These are phyloP conservation scores for Eptatretus atami DNA, from an alignment of 2,797 vertebrate genomes.

Conservation along the genomic window DNA sequence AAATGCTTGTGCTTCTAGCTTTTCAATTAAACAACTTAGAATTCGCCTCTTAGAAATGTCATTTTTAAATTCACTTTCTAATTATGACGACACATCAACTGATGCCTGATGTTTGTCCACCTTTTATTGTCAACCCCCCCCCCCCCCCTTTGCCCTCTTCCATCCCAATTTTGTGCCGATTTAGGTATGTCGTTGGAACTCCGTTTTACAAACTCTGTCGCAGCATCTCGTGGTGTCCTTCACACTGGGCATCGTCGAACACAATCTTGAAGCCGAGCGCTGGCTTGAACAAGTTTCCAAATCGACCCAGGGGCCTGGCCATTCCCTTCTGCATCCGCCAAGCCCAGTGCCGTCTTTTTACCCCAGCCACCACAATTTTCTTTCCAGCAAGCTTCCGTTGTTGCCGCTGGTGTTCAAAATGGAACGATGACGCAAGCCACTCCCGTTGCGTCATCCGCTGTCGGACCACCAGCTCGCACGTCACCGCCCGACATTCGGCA, in stretches of 20 bases:
- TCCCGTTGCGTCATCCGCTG: neutral
- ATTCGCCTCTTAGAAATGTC: too few species aligned
- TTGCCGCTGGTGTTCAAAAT: neutral
- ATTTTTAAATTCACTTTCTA: too few species aligned
- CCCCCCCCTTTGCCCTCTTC: too few species aligned
- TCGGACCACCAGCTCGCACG: neutral
- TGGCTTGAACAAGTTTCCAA: conserved; percentile 64
- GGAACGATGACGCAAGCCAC: conserved; percentile 1
- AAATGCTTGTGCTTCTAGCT: too few species aligned
- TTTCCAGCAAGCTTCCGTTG: neutral
- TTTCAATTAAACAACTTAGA: too few species aligned
- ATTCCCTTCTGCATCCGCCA: conserved; percentile 7
- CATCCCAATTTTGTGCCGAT: too few species aligned
- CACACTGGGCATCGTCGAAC: conserved; percentile 41
- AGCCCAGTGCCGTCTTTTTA: too few species aligned
- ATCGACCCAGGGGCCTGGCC: conserved; percentile 16
- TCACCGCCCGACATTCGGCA: neutral
- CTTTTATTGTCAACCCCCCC: too few species aligned
- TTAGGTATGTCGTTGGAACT: too few species aligned
- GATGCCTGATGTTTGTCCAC: too few species aligned
- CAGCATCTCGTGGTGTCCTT: conserved; percentile 10
- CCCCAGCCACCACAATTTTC: neutral
- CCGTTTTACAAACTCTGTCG: too few species aligned
- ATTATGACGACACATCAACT: too few species aligned
- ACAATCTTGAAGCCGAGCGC: conserved; percentile 43